phyloP scores from a whole-genome alignment of 2,888 invertebrate species.

The Callyntrura sp. region DNA sequence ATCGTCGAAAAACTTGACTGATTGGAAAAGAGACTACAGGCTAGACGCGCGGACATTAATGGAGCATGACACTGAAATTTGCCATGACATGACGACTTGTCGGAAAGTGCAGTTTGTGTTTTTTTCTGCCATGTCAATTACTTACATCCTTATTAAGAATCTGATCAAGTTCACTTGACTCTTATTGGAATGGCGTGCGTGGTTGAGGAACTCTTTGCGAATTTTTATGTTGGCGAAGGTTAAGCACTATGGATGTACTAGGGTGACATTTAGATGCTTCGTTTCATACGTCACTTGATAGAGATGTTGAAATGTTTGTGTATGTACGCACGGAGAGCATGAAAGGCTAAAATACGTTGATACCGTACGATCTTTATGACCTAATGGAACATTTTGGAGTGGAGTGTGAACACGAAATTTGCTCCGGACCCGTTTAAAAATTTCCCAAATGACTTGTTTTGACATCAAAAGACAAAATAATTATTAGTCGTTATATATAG shows the following conservation, averaged over 20 bases:
- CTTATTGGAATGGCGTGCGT: slow-evolving; percentile 10
- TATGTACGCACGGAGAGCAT: no score
- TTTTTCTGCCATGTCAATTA: slow-evolving; percentile 44
- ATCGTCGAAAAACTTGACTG: neutral
- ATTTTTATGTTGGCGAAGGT: slow-evolving; percentile 42
- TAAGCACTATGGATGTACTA: neutral
- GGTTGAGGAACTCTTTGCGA: neutral
- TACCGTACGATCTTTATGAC: slow-evolving; percentile 6
- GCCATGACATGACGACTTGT: slow-evolving; percentile 43
- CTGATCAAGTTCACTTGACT: slow-evolving; percentile 60
- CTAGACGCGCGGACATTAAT: neutral
- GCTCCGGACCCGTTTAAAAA: neutral
- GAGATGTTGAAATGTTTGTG: neutral
- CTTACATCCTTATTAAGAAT: slow-evolving; percentile 72
- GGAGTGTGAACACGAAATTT: slow-evolving; percentile 28
- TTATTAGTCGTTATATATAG: neutral
- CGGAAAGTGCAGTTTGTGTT: neutral
- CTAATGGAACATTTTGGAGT: no score
- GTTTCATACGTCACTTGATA: neutral
- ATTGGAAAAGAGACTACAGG: neutral
- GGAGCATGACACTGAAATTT: slow-evolving; percentile 62
- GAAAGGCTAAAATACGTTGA: neutral
- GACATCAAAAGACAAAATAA: slow-evolving; percentile 78
- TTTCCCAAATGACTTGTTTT: slow-evolving; percentile 47
- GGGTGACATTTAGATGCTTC: neutral